phyloP scores from a whole-genome alignment of 2,113 vertebrate genomes.

The Talpa occidentalis region DNA sequence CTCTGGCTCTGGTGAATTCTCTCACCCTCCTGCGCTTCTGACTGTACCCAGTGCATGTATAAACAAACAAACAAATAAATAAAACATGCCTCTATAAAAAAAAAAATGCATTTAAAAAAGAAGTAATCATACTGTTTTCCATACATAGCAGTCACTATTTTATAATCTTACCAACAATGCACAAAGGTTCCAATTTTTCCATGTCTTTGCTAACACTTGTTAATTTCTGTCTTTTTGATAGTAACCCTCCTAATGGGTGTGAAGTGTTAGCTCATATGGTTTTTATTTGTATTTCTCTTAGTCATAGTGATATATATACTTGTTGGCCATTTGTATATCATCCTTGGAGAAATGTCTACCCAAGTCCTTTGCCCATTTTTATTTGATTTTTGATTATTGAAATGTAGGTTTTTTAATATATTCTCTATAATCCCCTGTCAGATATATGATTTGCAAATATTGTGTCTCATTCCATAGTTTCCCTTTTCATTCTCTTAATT shows the following conservation, averaged over 20 bases:
- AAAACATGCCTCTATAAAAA: too few species aligned
- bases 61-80: too few species aligned
- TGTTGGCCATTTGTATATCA: neutral
- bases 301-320: neutral
- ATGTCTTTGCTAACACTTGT: neutral
- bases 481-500: neutral
- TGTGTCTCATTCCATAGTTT: neutral
- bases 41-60: too few species aligned
- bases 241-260: neutral
- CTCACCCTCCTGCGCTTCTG: too few species aligned
- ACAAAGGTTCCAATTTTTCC: neutral
- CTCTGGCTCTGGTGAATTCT: too few species aligned
- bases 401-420: neutral
- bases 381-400: neutral
- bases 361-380: neutral
- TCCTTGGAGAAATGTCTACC: constrained; percentile 15
- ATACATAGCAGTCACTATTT: neutral
- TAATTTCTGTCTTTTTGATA: neutral
- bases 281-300: neutral
- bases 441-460: neutral
- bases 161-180: neutral
- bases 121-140: neutral
- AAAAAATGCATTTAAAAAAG: too few species aligned
- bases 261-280: neutral
- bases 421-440: neutral